Conservation (phyloP, 1,140 invertebrate genomes). For the Anthonomus grandis region DNA sequence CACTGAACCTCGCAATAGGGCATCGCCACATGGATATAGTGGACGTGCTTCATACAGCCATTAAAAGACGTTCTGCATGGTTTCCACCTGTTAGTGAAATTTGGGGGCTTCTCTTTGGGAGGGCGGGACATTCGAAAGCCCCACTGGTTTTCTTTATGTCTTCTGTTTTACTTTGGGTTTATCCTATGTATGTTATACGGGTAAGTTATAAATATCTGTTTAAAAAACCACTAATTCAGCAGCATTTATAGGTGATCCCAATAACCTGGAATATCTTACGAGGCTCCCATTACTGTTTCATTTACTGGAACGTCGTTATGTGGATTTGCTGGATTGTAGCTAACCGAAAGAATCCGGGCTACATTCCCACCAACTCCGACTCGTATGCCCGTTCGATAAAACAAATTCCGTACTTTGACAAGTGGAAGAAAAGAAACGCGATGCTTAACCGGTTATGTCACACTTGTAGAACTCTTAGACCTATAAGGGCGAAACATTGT, state of each 20-base stretch:
- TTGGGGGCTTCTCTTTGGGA: slow-evolving; percentile 87
- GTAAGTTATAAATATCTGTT: too few species aligned
- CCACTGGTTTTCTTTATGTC: slow-evolving; percentile 81
- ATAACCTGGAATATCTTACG: slow-evolving; percentile 86
- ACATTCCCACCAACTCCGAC: slow-evolving; percentile 82
- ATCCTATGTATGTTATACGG: slow-evolving; percentile 88
- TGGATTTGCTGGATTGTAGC: slow-evolving; percentile 90
- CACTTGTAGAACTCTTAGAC: slow-evolving; percentile 76
- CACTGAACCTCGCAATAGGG: slow-evolving; percentile 80
- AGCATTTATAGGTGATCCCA: slow-evolving; percentile 56
- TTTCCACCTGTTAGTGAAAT: slow-evolving; percentile 82
- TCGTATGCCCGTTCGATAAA: slow-evolving; percentile 86
- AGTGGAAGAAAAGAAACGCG: slow-evolving; percentile 83
- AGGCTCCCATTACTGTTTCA: slow-evolving; percentile 83
- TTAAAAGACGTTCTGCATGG: slow-evolving; percentile 76
- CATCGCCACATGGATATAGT: slow-evolving; percentile 83
- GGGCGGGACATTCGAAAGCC: slow-evolving; percentile 84
- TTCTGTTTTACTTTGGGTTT: slow-evolving; percentile 84
- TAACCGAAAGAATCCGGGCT: slow-evolving; percentile 84
- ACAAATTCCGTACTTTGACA: slow-evolving; percentile 85
- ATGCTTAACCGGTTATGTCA: slow-evolving; percentile 84
- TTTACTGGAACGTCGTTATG: slow-evolving; percentile 87
- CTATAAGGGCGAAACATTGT: slow-evolving; percentile 83
- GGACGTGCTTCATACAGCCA: slow-evolving; percentile 73
- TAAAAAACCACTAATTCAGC: background rate